Conservation (phyloP, 2,797 vertebrate genomes). For the Neosilurus hyrtlii region DNA sequence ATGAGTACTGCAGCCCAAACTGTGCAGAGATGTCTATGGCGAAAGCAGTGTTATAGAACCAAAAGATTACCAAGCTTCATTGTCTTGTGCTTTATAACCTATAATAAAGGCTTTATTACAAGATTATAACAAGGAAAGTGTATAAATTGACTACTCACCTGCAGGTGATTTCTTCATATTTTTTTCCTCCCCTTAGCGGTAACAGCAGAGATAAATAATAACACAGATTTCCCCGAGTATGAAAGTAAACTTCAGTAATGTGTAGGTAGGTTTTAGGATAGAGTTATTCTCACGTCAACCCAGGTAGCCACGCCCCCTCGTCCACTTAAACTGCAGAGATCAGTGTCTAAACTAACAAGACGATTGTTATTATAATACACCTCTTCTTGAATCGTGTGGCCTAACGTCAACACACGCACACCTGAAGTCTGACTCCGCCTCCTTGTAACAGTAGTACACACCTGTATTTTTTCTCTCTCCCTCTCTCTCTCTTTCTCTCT, state of each 20-base stretch:
- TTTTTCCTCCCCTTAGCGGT: neutral
- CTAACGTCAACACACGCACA: slow-evolving; percentile 3
- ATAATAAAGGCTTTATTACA: neutral
- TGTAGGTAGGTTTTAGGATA: neutral
- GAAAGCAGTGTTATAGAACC: neutral
- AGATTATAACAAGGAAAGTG: neutral
- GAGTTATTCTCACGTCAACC: neutral
- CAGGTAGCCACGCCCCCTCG: neutral
- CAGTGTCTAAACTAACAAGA: neutral
- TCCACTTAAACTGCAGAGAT: neutral
- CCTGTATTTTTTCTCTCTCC: neutral
- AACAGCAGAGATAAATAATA: slow-evolving; percentile 1
- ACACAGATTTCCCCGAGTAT: neutral
- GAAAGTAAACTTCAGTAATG: neutral
- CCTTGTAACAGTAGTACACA: neutral
- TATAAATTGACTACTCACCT: slow-evolving; percentile 21
- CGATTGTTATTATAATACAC: neutral
- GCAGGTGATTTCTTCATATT: slow-evolving; percentile 41
- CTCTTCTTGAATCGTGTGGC: neutral
- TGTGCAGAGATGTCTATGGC: too few relatives aligned
- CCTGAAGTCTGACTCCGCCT: slow-evolving; percentile 38
- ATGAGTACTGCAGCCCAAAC: neutral
- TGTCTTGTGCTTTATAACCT: neutral
- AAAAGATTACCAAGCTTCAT: neutral
- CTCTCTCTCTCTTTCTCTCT: neutral